Evolutionary conservation across 2,113 vertebrate genomes (phyloP).

Genomic region (Cervus canadensis): DNA sequence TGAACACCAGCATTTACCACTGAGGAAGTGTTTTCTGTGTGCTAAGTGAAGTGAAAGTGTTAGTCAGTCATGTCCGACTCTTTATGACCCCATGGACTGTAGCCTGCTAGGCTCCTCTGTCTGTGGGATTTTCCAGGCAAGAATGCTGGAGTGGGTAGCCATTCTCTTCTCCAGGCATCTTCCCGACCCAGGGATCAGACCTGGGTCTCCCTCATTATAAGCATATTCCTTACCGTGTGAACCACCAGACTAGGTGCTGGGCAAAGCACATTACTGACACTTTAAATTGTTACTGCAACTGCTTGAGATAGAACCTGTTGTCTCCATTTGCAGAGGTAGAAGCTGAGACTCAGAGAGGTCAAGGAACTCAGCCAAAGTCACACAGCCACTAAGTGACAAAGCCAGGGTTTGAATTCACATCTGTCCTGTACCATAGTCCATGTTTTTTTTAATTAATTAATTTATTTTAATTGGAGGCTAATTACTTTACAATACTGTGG

Average conservation of each 20-base stretch:
- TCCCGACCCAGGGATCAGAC: not conserved
- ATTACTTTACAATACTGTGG: not conserved
- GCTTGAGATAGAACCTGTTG: not conserved
- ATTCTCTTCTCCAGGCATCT: not conserved
- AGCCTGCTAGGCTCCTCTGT: not conserved
- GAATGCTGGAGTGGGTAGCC: not conserved
- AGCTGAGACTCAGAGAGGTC: not conserved
- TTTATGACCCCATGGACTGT: not conserved
- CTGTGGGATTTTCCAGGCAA: not conserved
- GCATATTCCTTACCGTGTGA: not conserved
- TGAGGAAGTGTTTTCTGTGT: not conserved
- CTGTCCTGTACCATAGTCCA: not conserved
- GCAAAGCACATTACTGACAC: not conserved
- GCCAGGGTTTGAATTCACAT: not conserved
- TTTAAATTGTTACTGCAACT: not conserved
- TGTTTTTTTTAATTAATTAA: not conserved
- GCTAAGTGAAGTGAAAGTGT: not conserved
- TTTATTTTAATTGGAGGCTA: not conserved
- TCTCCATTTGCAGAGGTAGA: not conserved
- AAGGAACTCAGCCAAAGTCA: not conserved
- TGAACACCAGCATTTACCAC: fast-evolving
- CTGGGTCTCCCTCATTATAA: not conserved
- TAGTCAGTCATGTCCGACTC: not conserved
- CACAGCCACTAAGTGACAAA: not conserved
- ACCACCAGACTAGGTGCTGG: not conserved